Base-by-base conservation (phyloP, 2,888 invertebrate species). In the Yponomeuta sedellus region DNA sequence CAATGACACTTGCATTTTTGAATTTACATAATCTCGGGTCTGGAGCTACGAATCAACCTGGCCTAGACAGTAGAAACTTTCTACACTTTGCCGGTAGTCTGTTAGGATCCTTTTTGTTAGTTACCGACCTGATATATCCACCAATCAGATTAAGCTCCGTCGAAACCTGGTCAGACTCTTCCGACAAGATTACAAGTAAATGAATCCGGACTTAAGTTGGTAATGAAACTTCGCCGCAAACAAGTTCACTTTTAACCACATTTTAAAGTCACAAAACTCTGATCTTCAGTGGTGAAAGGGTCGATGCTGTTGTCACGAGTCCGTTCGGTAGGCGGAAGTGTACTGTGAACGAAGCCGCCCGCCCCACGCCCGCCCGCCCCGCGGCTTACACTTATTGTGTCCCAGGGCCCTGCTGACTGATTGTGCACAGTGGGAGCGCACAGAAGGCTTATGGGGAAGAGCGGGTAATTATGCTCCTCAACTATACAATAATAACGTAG, bases 361-460 rank as follows among this genome's bases (percentile, higher is more conserved):
- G 82, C 82, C 83, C 84, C 83, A 74, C 77, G 75, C 66, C 75
- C 75, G 74, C 77, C 81, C 83, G 81, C 83, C 34, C 68, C 67
- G 74, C 69, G 83, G 86, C 85, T 87, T 83, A 87, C 85, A 82
- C 82, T 87, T 88, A 89, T 88, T 87, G 87, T 82, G 80, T 80
- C 85, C 86, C 83, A 70, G 78, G 81, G 82, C 76, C 74, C 73
- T 75, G 71, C 62, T 79, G 75, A 78, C 78, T 79, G 82, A 86
- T 86, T 86, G 83, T 52, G 44, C 44, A 52, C 44, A 16, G 5
- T 52, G 44, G 44, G 16, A 16, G 16, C 16, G 44, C 12, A 52
- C 44, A 52, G 44, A 52, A 52, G 44, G 44, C 44, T 52, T 34
- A 34, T 34, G 8, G 34, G 34, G 10, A 25, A 25, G 25, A 25